Conservation (phyloP, 2,113 vertebrate genomes). For the Podiceps cristatus region DNA sequence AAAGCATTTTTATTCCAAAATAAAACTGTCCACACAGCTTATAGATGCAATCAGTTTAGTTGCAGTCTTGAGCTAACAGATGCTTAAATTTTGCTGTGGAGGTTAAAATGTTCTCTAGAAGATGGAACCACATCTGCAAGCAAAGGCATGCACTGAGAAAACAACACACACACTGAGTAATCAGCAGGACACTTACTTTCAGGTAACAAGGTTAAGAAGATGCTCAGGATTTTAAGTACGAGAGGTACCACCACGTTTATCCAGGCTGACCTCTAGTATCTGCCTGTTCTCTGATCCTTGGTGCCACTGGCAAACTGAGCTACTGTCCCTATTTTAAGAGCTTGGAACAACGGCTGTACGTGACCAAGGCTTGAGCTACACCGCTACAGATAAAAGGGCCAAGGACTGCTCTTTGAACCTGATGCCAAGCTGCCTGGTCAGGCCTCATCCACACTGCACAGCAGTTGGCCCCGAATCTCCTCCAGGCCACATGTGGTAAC, state of each 20-base stretch:
- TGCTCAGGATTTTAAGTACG: background rate
- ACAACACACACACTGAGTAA: background rate
- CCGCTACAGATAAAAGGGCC: background rate
- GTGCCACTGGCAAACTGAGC: background rate
- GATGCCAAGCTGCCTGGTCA: background rate
- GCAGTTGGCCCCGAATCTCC: background rate
- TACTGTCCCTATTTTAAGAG: background rate
- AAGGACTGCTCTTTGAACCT: background rate
- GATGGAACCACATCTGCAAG: background rate
- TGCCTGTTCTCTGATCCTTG: background rate
- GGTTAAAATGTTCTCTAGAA: constrained; percentile 27
- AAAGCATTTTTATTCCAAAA: constrained; percentile 52
- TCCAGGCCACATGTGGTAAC: background rate
- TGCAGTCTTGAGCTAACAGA: constrained; percentile 37
- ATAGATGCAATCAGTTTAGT: constrained; percentile 49
- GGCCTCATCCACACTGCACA: background rate
- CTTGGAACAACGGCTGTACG: background rate
- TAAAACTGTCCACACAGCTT: constrained; percentile 54
- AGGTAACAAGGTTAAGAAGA: background rate
- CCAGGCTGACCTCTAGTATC: background rate
- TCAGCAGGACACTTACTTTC: background rate
- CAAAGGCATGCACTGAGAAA: background rate
- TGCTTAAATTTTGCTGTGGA: constrained; percentile 37
- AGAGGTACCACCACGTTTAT: background rate
- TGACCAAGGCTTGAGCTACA: background rate